phyloP scores from a whole-genome alignment of 2,888 invertebrate genomes.

The Drosophila siamana region DNA sequence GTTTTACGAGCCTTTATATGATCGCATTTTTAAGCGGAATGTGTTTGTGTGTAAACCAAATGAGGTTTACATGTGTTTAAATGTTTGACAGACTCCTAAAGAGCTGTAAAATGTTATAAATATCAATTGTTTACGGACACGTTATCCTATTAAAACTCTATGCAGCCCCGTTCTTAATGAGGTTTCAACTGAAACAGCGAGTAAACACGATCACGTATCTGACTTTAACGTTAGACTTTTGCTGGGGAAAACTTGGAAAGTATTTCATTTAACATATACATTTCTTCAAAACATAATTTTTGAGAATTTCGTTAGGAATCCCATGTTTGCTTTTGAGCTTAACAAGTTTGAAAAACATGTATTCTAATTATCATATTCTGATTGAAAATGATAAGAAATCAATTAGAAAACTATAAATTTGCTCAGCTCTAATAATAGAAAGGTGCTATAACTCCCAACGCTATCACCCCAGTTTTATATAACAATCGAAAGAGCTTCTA shows the following conservation, averaged over 20 bases:
- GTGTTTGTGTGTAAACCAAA: background rate
- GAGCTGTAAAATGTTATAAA: constrained; percentile 4
- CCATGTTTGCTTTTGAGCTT: too few species aligned
- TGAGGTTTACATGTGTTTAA: background rate
- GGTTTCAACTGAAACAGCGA: background rate
- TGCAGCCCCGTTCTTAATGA: background rate
- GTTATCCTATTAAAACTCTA: background rate
- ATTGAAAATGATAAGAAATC: background rate
- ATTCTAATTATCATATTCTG: background rate
- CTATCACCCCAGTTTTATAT: background rate
- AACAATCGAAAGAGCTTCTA: constrained; percentile 6
- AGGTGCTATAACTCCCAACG: background rate
- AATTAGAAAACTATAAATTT: background rate
- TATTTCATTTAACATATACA: too few species aligned
- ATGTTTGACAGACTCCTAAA: background rate
- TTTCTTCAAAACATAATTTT: too few species aligned
- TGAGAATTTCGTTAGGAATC: too few species aligned
- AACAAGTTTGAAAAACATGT: too few species aligned
- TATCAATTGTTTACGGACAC: background rate
- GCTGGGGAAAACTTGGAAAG: too few species aligned
- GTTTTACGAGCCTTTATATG: constrained; percentile 6
- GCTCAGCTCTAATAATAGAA: background rate
- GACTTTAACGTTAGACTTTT: too few species aligned
- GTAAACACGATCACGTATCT: background rate
- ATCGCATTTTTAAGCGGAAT: constrained; percentile 9